Evolutionary conservation across 2,888 invertebrate genomes (phyloP), one percentile per base, ranked within the genome.

Genomic region (Coenonympha arcania): DNA sequence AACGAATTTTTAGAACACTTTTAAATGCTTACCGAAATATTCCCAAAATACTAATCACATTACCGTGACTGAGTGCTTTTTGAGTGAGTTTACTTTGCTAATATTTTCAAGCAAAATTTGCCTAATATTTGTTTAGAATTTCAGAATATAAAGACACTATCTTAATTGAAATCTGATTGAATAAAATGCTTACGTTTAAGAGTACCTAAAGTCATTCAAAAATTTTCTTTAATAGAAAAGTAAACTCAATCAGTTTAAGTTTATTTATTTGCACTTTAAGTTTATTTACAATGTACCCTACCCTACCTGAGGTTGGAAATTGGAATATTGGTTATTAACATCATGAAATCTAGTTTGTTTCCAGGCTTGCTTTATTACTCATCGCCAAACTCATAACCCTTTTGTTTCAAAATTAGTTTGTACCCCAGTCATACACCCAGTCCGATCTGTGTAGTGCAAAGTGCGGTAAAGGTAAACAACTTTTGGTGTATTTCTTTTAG

Each of bases 391-490:
- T 70, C 76, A 78, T 75, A 52, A 56, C 40, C 52, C 36, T 39
- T 52, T 50, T 37, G 43, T 69, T 71, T 69, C 68, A 58, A n/a
- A n/a, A 72, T 75, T 64, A 65, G 67, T 75, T 68, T 63, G 75
- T 54, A 57, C 37, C n/a, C n/a, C n/a, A n/a, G n/a, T n/a, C n/a
- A n/a, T n/a, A n/a, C n/a, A n/a, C n/a, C 47, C 48, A 56, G 41
- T 52, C 47, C 44, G 43, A 48, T 50, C 52, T 56, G 54, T 50
- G 49, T 55, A 53, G 55, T 62, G 52, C 56, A 62, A 79, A 78
- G 75, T 73, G 78, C 71, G 63, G 71, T 59, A 49, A 71, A 82
- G 82, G 82, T 82, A 81, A 81, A 54, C 59, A 28, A 59, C 53
- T 56, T 58, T 53, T 57, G 50, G 52, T 50, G 42, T 53, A 54